A percentile compares a stretch with the other conserved stretches of the same genome.
These are phyloP conservation scores for Rhabdornis inornatus DNA, from an alignment of 2,113 vertebrate species.

Conservation along the genomic window DNA sequence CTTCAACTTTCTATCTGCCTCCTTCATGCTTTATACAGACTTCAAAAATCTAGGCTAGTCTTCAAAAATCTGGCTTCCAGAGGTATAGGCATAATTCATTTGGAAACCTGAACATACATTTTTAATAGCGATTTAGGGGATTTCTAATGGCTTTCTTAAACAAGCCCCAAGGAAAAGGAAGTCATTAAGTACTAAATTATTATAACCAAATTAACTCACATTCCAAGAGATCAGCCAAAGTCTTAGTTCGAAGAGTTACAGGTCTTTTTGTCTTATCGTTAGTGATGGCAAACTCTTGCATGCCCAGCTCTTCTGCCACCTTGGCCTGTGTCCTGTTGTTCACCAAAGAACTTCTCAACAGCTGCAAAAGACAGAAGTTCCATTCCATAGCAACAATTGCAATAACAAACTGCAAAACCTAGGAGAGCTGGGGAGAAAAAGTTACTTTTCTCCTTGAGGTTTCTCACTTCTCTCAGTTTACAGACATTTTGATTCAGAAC, in stretches of 20 bases:
- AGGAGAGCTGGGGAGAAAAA: background rate
- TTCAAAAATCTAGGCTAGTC: background rate
- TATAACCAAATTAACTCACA: slow-evolving; percentile 76
- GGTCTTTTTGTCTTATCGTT: slow-evolving; percentile 98
- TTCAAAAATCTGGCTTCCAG: background rate
- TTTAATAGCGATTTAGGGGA: background rate
- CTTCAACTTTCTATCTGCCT: background rate
- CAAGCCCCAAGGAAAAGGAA: background rate
- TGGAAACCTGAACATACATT: background rate
- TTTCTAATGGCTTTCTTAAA: background rate
- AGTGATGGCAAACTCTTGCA: slow-evolving; percentile 98
- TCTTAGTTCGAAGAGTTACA: slow-evolving; percentile 92
- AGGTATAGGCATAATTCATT: background rate
- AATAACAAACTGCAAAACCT: background rate
- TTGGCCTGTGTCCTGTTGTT: slow-evolving; percentile 99
- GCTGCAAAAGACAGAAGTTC: slow-evolving; percentile 67
- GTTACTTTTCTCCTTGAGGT: background rate
- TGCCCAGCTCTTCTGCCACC: slow-evolving; percentile 96
- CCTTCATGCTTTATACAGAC: background rate
- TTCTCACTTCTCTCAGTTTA: background rate
- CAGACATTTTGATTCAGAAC: background rate
- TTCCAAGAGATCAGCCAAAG: slow-evolving; percentile 92
- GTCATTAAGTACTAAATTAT: background rate
- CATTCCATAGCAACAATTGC: background rate
- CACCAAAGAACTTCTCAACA: slow-evolving; percentile 94